Evolutionary conservation across 30 jellyfish, hydroid and myxozoan species (phyloP).

Genomic region (Euphysa ruthae): DNA sequence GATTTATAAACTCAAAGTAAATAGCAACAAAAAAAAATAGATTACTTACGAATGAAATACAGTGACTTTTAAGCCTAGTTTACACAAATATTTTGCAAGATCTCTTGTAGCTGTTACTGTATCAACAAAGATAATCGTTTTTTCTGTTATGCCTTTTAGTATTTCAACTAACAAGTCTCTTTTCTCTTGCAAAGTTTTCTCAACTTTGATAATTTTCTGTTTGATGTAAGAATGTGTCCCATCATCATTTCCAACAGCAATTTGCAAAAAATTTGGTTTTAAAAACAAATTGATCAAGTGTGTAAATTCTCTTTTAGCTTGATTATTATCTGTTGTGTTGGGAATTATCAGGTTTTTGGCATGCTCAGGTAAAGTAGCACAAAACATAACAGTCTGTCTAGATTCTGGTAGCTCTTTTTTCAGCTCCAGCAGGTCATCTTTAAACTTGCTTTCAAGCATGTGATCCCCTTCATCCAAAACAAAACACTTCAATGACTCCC

Average conservation of each 20-base stretch:
- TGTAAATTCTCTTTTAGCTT: not conserved
- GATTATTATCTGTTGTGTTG: not conserved
- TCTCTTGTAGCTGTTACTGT: constrained; percentile 67
- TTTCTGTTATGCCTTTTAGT: constrained; percentile 42
- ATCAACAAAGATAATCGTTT: constrained; percentile 75
- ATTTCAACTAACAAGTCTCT: constrained; percentile 51
- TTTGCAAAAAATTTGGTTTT: not conserved
- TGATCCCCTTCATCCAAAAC: constrained; percentile 7
- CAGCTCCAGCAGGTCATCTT: not conserved
- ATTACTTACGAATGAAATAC: constrained; percentile 71
- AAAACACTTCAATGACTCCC: too few relatives aligned
- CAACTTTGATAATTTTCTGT: constrained; percentile 46
- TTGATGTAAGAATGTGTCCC: constrained; percentile 69
- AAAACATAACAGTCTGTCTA: not conserved
- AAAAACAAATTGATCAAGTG: not conserved
- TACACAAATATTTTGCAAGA: constrained; percentile 66
- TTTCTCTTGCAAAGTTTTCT: constrained; percentile 35
- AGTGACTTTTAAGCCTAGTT: constrained; percentile 69
- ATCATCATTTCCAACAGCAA: constrained; percentile 66
- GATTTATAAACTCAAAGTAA: too few relatives aligned
- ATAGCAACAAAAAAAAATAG: not conserved
- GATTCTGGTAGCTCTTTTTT: not conserved
- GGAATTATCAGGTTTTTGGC: not conserved
- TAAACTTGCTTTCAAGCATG: not conserved
- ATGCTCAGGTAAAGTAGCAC: not conserved